Evolutionary conservation across 2,797 vertebrate species (phyloP), one percentile per base, ranked within the genome.

Genomic region (Notolepis coatsorum): DNA sequence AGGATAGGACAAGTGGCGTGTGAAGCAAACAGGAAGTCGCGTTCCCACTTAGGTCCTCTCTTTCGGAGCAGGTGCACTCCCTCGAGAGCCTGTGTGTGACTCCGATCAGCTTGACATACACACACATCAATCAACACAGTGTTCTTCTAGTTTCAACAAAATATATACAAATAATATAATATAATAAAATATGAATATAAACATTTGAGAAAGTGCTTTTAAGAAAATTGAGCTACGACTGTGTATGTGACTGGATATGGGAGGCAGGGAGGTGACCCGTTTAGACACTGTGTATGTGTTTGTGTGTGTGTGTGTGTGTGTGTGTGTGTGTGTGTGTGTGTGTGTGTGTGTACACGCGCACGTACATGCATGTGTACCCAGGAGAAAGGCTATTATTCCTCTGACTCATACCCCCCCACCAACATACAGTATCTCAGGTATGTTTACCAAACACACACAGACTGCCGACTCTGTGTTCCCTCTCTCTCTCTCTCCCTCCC

Each of bases 401-500:
- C 56, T 46, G 49, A 6, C 51, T 59, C 63, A 23, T 6, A 47
- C 24, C 28, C 13, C 27, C 3, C 24, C 23, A 23, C 28, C 25
- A n/a, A n/a, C 46, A 23, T 12, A 48, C 13, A 27, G 23, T 24
- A 49, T 71, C 74, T 66, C 57, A 77, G 68, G 65, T 73, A 64
- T 85, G 73, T 84, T 88, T 82, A 78, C 63, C 39, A 82, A 87
- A 86, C 69, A 84, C 82, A 68, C 64, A 65, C 54, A 55, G 13
- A 46, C 31, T 17, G 58, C 47, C 47, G 37, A 61, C 59, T 72
- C 35, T 39, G 17, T 37, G 35, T 3, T 37, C 35, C 35, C n/a
- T n/a, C n/a, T 37, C 10, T 47, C 23, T 27, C 24, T 47, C 50
- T 37, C 31, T 65, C 55, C 43, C 67, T 50, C 31, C 58, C 59